Conservation (phyloP, 53 echinoderm and acorn worm genomes). For the Echinometra lucunter region DNA sequence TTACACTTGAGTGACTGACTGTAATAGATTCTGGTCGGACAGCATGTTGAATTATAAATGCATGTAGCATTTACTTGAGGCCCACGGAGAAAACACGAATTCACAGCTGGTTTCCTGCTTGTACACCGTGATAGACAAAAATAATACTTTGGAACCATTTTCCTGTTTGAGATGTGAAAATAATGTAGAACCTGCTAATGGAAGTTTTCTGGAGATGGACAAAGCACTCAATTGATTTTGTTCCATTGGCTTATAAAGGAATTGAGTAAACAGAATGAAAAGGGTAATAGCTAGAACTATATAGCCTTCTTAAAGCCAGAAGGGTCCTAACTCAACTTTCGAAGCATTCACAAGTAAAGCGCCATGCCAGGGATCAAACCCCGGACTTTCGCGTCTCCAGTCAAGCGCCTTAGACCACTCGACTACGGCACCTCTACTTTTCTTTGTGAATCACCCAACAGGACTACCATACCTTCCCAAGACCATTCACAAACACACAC, state of each 20-base stretch:
- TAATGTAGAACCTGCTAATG: neutral
- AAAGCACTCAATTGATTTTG: neutral
- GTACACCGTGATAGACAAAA: neutral
- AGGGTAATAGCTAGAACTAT: too few species aligned
- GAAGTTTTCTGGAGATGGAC: neutral
- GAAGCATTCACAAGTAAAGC: too few species aligned
- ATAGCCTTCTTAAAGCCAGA: too few species aligned
- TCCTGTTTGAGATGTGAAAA: neutral
- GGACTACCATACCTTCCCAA: neutral
- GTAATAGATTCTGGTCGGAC: neutral
- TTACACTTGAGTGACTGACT: conserved; percentile 29
- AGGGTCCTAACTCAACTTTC: too few species aligned
- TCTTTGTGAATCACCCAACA: too few species aligned
- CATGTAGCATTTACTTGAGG: neutral
- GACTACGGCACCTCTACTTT: too few species aligned
- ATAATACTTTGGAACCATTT: neutral
- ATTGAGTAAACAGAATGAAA: too few species aligned
- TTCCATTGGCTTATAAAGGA: neutral
- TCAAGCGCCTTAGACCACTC: too few species aligned
- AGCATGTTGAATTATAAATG: conserved; percentile 30
- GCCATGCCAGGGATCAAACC: too few species aligned
- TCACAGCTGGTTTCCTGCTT: neutral
- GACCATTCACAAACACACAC: neutral
- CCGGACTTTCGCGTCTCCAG: too few species aligned
- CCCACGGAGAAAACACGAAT: neutral